Base-by-base conservation (phyloP, 2,113 vertebrate species). In the Dermatemys mawii region DNA sequence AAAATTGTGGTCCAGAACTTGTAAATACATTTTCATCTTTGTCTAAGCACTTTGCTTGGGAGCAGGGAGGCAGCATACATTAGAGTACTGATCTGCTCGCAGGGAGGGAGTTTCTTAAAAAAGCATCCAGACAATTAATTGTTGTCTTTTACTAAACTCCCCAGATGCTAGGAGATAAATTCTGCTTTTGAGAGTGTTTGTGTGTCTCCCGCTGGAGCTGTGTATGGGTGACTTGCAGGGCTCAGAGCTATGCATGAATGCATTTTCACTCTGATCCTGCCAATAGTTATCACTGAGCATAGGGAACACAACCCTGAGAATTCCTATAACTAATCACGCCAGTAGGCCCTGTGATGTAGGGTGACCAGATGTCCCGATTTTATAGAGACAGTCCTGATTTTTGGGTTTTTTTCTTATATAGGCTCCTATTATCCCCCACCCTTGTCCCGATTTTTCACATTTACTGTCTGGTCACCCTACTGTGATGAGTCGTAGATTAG, bases 231-330 rank as follows among this genome's bases (percentile, higher is more conserved):
- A 44, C 41, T 41, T 46, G 22, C 41, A 27, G 73, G 80, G 60
- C 57, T 50, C 73, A 63, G 19, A 73, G 57, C 90, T 53, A 29
- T 5, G 22, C 76, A 1, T 8, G 8, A 1, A 2, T 67, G 6
- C 54, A 0, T 0, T 16, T 73, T 93, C 13, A 44, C 76, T 80
- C 51, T 11, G 1, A 0, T 70, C 38, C n/a, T 8, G 29, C 11
- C 24, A 46, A 44, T 76, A 27, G n/a, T n/a, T 67, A 67, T 8
- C 8, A 2, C 63, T 67, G 24, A 76, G 41, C 22, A 26, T 14
- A 27, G 26, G 41, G 41, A 6, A 2, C 29, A 32, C 3, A 4
- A 73, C 89, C 26, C 35, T 87, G n/a, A 35, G 2, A 57, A 53
- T 79, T 10, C 27, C 48, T 75, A 0, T 81, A 78, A 41, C 78